Evolutionary conservation across 2,888 invertebrate species (phyloP).

Genomic region (Heliconius charithonia): DNA sequence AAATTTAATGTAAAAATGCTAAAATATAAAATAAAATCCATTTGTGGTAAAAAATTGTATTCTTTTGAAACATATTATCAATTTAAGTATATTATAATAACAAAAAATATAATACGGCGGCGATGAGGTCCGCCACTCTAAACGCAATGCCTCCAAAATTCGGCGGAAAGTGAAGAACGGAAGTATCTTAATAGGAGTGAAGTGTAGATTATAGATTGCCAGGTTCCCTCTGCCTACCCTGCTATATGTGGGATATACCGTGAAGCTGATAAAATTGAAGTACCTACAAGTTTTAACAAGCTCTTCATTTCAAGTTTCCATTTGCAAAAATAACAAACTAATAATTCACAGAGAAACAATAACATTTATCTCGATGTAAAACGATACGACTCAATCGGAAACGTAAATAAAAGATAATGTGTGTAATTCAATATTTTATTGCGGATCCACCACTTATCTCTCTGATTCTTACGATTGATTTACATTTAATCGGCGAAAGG

Average conservation of each 20-base stretch:
- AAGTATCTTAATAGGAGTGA: no score
- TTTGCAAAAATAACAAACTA: conserved; percentile 60
- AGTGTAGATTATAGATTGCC: not conserved
- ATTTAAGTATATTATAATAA: no score
- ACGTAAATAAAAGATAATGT: conserved; percentile 77
- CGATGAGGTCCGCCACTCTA: no score
- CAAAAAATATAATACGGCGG: no score
- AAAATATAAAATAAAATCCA: no score
- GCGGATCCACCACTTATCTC: conserved; percentile 71
- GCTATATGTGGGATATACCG: no score
- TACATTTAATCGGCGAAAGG: conserved; percentile 66
- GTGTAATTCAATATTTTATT: conserved; percentile 76
- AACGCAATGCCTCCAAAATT: no score
- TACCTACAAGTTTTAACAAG: not conserved
- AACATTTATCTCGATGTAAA: conserved; percentile 69
- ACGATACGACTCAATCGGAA: conserved; percentile 76
- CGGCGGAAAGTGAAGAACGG: no score
- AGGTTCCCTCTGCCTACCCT: not conserved
- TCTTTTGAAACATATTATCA: no score
- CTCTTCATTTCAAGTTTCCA: conserved; percentile 45
- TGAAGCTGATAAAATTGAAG: not conserved
- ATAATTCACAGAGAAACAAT: conserved; percentile 64
- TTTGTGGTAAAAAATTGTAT: no score
- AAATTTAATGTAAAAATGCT: no score
- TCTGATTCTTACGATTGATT: conserved; percentile 66